Evolutionary conservation across 2,113 vertebrate species (phyloP).

Genomic region (Bungarus multicinctus): DNA sequence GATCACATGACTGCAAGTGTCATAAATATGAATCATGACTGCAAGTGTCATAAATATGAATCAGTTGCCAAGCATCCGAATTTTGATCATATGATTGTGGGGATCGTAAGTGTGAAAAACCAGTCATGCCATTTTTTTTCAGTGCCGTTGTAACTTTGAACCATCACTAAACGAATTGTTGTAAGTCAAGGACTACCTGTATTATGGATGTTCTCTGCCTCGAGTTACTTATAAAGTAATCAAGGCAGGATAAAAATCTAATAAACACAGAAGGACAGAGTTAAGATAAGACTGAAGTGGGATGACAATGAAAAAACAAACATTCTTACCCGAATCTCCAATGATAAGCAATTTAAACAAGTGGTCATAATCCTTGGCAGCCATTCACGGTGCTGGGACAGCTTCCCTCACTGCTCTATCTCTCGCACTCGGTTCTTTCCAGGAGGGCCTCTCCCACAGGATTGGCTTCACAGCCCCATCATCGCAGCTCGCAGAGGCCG

Average conservation of each 20-base stretch:
- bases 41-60: background rate
- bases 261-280: background rate
- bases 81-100: background rate
- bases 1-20: background rate
- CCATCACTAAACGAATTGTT: background rate
- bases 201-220: background rate
- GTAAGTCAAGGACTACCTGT: background rate
- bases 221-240: background rate
- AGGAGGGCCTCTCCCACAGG: background rate
- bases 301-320: background rate
- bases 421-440: background rate
- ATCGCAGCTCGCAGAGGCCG: background rate
- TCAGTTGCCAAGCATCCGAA: background rate
- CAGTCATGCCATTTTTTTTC: background rate
- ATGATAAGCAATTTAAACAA: slow-evolving; percentile 86
- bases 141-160: background rate
- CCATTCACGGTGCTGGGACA: slow-evolving; percentile 62
- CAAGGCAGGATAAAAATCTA: background rate
- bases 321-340: slow-evolving; percentile 79
- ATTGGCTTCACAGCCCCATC: slow-evolving; percentile 15
- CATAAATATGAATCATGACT: background rate
- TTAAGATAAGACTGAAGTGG: background rate
- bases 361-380: slow-evolving; percentile 81
- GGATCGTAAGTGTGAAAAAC: background rate
- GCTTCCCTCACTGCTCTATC: background rate